phyloP scores from a whole-genome alignment of 2,113 vertebrate genomes.

The Antigone vipio region DNA sequence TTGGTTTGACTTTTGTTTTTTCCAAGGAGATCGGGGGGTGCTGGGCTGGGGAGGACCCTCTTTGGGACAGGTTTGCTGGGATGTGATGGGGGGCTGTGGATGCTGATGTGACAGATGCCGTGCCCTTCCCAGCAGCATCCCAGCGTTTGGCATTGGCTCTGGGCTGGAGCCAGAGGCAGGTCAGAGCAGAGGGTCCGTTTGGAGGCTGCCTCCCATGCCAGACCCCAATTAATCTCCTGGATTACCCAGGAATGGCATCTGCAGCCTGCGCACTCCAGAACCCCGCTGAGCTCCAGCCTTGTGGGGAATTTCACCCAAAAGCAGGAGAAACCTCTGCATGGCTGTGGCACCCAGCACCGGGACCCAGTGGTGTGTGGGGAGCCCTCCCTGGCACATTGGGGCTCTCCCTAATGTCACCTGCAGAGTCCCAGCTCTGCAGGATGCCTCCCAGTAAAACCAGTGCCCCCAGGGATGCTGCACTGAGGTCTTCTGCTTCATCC shows the following conservation, averaged over 20 bases:
- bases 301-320: not conserved
- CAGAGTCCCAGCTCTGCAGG: not conserved
- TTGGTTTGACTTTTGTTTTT: not conserved
- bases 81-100: not conserved
- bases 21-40: fast-evolving
- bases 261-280: not conserved
- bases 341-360: fast-evolving
- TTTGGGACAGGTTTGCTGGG: not conserved
- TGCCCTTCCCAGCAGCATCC: not conserved
- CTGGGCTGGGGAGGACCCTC: not conserved
- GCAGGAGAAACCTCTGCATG: not conserved
- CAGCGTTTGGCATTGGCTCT: not conserved
- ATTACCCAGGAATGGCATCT: slow-evolving; percentile 68
- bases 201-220: slow-evolving; percentile 21
- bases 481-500: not conserved
- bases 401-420: not conserved
- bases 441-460: not conserved
- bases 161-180: not conserved
- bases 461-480: not conserved
- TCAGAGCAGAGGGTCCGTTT: slow-evolving; percentile 29
- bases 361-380: not conserved
- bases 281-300: not conserved
- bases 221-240: slow-evolving; percentile 64
- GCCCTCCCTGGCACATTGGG: not conserved
- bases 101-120: not conserved